Evolutionary conservation across 2,113 vertebrate species (phyloP).

Genomic region (Diadophis punctatus): DNA sequence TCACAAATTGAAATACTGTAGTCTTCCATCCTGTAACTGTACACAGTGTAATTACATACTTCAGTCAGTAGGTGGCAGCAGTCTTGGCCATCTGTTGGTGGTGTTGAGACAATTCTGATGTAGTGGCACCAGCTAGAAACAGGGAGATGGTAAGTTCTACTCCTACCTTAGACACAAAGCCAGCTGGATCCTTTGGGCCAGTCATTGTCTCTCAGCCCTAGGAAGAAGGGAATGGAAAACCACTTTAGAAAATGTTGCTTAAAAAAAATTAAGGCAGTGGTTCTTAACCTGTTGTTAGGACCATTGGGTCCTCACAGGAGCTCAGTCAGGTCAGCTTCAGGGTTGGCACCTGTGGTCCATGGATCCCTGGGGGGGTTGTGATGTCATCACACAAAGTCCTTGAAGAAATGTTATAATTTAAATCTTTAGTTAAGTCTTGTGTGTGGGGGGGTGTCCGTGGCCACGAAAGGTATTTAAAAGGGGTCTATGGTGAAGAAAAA

Average conservation of each 20-base stretch:
- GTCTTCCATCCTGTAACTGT: neutral
- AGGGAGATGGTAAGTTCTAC: neutral
- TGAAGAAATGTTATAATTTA: neutral
- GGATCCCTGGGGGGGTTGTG: neutral
- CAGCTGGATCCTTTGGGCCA: neutral
- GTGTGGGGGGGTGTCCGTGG: neutral
- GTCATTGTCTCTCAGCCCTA: neutral
- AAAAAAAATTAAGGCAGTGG: too few relatives aligned
- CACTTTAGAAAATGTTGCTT: neutral
- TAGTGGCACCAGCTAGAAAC: neutral
- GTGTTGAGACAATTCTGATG: neutral
- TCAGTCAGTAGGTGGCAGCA: neutral
- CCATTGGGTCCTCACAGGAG: too few relatives aligned
- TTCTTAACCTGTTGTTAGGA: neutral
- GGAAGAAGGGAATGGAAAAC: neutral
- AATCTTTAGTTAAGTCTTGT: neutral
- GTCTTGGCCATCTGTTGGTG: neutral
- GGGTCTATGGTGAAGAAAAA: neutral
- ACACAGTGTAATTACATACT: neutral
- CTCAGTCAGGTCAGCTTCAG: too few relatives aligned
- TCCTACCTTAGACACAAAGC: neutral
- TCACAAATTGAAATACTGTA: neutral
- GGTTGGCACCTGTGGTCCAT: neutral
- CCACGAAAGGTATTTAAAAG: neutral
- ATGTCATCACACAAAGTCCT: neutral